Conservation (phyloP, 1,140 invertebrate species). For the Archegozetes longisetosus region DNA sequence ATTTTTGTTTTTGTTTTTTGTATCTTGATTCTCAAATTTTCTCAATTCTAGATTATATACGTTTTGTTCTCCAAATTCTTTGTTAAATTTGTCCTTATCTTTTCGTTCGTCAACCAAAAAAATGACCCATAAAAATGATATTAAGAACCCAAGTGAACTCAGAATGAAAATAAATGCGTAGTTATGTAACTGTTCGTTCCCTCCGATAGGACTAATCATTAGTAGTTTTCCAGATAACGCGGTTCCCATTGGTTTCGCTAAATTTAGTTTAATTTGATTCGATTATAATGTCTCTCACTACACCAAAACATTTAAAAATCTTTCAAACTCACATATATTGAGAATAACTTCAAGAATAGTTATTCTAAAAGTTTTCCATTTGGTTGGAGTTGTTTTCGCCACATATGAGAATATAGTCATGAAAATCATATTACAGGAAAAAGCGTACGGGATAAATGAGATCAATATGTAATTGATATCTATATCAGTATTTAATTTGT, state of each 20-base stretch:
- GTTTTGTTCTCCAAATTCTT: background rate
- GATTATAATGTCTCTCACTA: background rate
- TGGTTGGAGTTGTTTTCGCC: background rate
- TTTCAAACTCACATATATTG: background rate
- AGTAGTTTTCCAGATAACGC: background rate
- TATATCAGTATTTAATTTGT: no score
- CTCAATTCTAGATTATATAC: background rate
- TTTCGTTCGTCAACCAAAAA: background rate
- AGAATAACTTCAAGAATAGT: background rate
- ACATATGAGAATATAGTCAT: background rate
- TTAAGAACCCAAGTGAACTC: background rate
- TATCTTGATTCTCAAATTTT: background rate
- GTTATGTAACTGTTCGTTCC: background rate
- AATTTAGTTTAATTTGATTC: background rate
- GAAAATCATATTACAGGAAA: background rate
- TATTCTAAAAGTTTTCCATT: background rate
- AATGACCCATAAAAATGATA: background rate
- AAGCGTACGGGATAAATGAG: background rate
- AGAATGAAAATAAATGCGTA: background rate
- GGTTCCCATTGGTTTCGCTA: background rate
- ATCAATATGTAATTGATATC: background rate
- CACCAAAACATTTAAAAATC: background rate
- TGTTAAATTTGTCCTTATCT: background rate
- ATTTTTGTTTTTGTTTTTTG: background rate
- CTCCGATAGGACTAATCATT: background rate